Evolutionary conservation across 1,140 invertebrate species (phyloP).

Genomic region (Thaumatotibia leucotreta): DNA sequence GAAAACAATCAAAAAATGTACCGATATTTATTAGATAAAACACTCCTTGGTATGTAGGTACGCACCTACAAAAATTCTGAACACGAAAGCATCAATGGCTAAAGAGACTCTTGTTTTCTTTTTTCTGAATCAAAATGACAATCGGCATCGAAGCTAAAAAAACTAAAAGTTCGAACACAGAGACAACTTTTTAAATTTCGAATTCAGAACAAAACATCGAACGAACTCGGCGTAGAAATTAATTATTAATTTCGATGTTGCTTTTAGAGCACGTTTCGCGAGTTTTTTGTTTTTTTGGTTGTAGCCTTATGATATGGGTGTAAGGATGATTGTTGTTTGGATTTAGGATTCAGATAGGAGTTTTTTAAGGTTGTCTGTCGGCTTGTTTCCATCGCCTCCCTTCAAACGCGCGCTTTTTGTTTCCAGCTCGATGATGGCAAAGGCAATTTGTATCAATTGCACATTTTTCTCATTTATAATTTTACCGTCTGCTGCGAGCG

Average conservation of each 20-base stretch:
- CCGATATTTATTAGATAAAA: too few species aligned
- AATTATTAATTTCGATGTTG: constrained; percentile 53
- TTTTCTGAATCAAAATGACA: constrained; percentile 4
- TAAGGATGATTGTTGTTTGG: not conserved
- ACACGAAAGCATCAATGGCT: not conserved
- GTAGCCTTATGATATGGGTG: not conserved
- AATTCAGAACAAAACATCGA: constrained; percentile 67
- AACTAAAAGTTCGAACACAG: constrained; percentile 14
- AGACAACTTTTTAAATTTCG: constrained; percentile 67
- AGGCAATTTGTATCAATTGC: constrained; percentile 54
- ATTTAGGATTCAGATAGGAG: not conserved
- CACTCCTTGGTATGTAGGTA: not conserved
- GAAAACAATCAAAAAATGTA: too few species aligned
- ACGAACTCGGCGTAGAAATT: constrained; percentile 58
- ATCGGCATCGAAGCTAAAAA: constrained; percentile 18
- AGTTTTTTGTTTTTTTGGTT: not conserved
- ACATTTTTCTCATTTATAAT: constrained; percentile 18
- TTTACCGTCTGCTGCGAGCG: constrained; percentile 1
- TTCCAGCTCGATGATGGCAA: constrained; percentile 51
- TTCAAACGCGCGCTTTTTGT: constrained; percentile 38
- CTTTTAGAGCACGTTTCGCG: not conserved
- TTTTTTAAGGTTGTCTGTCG: not conserved
- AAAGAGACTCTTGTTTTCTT: not conserved
- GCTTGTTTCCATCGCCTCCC: constrained; percentile 47
- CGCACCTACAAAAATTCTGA: not conserved